Evolutionary conservation across 2,113 vertebrate species (phyloP), one percentile per base, ranked within the genome.

Genomic region (Sardina pilchardus): DNA sequence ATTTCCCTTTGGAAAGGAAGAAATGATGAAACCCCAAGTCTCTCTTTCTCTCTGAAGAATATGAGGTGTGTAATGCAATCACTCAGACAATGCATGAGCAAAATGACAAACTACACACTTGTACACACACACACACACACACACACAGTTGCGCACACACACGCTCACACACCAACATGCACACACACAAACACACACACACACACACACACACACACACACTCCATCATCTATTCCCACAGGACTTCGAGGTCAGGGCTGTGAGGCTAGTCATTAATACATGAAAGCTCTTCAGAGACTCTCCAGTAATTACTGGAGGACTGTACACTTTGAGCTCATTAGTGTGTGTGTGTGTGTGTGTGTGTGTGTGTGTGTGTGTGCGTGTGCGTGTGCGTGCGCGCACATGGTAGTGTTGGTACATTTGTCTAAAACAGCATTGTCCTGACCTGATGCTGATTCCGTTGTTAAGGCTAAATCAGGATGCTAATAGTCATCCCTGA

Each of bases 231-330:
- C 12, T 36, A 19, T 78, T 78, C 71, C 71, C 71, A 78, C 30
- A 36, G 71, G 71, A 78, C 30, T 78, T 12, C 0, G 26, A 17
- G 71, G 71, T 78, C 71, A 78, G 71, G 71, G 71, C 12, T 78
- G 71, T 34, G 71, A 78, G 71, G 71, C 71, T 78, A 39, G 71
- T 78, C 71, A 78, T 78, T 78, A 78, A 78, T 78, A 78, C 71
- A 78, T 78, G 71, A 78, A 78, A 78, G 71, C 71, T 78, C 71
- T 78, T 36, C 71, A 78, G 71, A 78, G 71, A 78, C 71, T 78
- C 71, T 78, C 71, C 34, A 34, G 71, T 78, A 78, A 78, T 78
- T 78, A 78, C 71, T 78, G 71, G 30, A 78, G 30, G 71, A 78
- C 8, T 34, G 30, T 78, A 78, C 30, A 78, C 71, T 78, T 78